Evolutionary conservation across 2,888 invertebrate genomes (phyloP).

Genomic region (Griposia aprilina): DNA sequence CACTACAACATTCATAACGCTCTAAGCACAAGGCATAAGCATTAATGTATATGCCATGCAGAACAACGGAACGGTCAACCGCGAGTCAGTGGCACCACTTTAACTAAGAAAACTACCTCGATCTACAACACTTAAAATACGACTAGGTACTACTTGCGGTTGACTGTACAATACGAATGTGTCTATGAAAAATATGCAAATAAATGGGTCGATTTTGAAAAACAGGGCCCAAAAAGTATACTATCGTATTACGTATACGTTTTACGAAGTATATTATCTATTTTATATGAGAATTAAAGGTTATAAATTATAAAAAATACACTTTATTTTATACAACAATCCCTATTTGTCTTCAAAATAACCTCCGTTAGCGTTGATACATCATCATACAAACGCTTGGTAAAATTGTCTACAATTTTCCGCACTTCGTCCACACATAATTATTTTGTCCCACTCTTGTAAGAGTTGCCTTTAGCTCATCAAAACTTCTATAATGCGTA

Average conservation of each 20-base stretch:
- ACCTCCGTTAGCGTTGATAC: no score
- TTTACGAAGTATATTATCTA: no score
- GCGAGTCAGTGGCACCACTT: not conserved
- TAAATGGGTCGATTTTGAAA: not conserved
- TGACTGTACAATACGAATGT: constrained; percentile 13
- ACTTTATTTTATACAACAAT: no score
- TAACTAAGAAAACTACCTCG: not conserved
- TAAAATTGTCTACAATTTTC: no score
- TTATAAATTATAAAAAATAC: no score
- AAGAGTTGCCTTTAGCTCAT: not conserved
- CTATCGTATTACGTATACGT: no score
- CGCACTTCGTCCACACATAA: not conserved
- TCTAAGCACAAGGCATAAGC: constrained; percentile 75
- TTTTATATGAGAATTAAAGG: no score
- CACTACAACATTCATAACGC: constrained; percentile 57
- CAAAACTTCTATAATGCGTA: not conserved
- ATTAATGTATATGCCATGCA: constrained; percentile 73
- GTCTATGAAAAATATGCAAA: not conserved
- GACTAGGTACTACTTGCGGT: not conserved
- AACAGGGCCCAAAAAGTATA: no score
- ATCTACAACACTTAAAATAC: not conserved
- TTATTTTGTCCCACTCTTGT: not conserved
- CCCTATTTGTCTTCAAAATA: no score
- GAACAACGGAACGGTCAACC: constrained; percentile 6
- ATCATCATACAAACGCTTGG: no score